These are phyloP conservation scores for Leistus spinibarbis DNA, from an alignment of 2,888 invertebrate species.

Conservation along the genomic window DNA sequence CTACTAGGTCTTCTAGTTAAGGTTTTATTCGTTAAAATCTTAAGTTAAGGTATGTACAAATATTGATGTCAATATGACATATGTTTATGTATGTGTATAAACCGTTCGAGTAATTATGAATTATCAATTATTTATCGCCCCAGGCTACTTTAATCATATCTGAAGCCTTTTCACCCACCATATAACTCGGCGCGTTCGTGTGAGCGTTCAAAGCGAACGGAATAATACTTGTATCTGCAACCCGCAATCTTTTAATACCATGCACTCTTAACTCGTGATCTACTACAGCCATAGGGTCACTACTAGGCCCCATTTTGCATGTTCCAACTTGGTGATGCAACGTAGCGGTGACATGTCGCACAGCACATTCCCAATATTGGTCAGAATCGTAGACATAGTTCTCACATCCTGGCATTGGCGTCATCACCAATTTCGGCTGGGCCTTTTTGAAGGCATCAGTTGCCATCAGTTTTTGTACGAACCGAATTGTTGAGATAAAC, in stretches of 20 bases:
- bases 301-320: constrained; percentile 64
- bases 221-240: constrained; percentile 64
- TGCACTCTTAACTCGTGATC: constrained; percentile 61
- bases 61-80: not conserved
- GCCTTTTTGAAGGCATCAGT: constrained; percentile 59
- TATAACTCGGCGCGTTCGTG: constrained; percentile 60
- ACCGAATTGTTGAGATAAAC: constrained; percentile 62
- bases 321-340: constrained; percentile 63
- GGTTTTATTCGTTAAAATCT: not conserved
- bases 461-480: constrained; percentile 58
- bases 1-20: not conserved
- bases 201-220: constrained; percentile 62
- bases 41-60: not conserved
- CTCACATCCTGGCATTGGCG: constrained; percentile 41
- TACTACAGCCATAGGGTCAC: constrained; percentile 64
- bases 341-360: constrained; percentile 51
- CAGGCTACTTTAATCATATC: constrained; percentile 60
- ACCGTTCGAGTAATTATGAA: too few species aligned
- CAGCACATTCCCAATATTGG: constrained; percentile 28
- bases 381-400: constrained; percentile 37
- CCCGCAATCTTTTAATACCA: constrained; percentile 60
- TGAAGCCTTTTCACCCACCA: constrained; percentile 64
- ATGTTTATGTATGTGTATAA: too few species aligned
- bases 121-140: too few species aligned
- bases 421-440: constrained; percentile 54